Evolutionary conservation across 2,113 vertebrate genomes (phyloP).

Genomic region (Myotis lucifugus): DNA sequence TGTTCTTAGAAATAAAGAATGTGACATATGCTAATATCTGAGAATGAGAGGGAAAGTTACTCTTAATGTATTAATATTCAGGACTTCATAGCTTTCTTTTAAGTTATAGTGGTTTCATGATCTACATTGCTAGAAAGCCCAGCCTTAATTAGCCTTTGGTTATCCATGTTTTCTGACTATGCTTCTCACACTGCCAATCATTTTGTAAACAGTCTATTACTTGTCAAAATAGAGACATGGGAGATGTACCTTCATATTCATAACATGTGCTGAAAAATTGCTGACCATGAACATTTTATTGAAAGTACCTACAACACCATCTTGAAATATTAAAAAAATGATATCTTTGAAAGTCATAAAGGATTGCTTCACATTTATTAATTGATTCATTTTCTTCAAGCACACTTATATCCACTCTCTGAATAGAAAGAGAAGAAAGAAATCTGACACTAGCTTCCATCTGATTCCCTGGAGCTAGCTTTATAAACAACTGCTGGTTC

Average conservation of each 20-base stretch:
- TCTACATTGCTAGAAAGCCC: not conserved
- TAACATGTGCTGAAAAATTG: not conserved
- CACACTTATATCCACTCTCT: not conserved
- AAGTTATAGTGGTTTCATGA: not conserved
- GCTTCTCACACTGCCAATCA: not conserved
- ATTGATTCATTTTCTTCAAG: slow-evolving; percentile 36
- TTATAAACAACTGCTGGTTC: not conserved
- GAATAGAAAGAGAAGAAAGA: slow-evolving; percentile 6
- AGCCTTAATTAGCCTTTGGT: not conserved
- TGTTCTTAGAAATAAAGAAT: not conserved
- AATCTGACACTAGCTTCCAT: not conserved
- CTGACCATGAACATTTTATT: not conserved
- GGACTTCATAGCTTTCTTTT: not conserved
- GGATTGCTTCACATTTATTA: slow-evolving; percentile 4
- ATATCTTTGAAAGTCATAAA: slow-evolving; percentile 8
- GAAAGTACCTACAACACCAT: not conserved
- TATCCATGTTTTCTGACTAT: not conserved
- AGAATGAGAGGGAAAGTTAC: not conserved
- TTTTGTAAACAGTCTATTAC: not conserved
- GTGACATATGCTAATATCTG: not conserved
- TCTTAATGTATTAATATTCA: not conserved
- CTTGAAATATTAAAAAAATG: slow-evolving; percentile 23
- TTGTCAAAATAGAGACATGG: not conserved
- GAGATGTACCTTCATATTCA: not conserved
- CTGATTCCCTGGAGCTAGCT: not conserved